Evolutionary conservation across 2,888 invertebrate genomes (phyloP), one percentile per base, ranked within the genome.

Genomic region (Chesias legatella): DNA sequence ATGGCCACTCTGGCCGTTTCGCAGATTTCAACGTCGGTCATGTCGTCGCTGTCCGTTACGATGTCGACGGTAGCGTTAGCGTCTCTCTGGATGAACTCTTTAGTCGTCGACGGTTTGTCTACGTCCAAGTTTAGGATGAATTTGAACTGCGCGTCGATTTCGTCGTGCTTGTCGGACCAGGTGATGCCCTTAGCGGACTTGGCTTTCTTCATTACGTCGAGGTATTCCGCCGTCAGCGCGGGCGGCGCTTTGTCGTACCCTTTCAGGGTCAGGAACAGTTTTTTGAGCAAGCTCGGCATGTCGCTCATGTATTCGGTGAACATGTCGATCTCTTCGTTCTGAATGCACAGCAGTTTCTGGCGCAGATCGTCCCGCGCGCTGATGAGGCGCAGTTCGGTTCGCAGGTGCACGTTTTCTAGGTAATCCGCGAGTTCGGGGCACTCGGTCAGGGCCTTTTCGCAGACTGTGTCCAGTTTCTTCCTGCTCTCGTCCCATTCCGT

Each of bases 191-290:
- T 90, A 1, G 89, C 84, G 0, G 90, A 90, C 57, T 92, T 92
- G 0, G 90, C 81, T 44, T 89, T 86, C 48, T 89, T 90, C 54
- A 91, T 83, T 0, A 93, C 61, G 5, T 90, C 89, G 13, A 91
- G 69, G 51, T 92, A 93, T 46, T 92, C 90, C 0, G 76, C 66
- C 0, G 86, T 89, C 55, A 92, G 70, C 0, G 85, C 75, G 0
- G 91, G 89, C 0, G 92, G 90, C 1, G 88, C 82, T 34, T 88
- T 88, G 10, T 90, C 90, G 41, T 90, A 90, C 0, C 91, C 92
- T 60, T 89, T 85, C 3, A 93, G 74, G 0, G 90, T 89, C 7
- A 90, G 66, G 56, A 91, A 92, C 27, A 91, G 84, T 34, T 90
- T 89, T 43, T 90, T 90, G 3, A 92, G 67, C 56, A 91, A 82